These are phyloP conservation scores for Xylocopa sonorina DNA, from an alignment of 1,140 invertebrate species.

Conservation along the genomic window DNA sequence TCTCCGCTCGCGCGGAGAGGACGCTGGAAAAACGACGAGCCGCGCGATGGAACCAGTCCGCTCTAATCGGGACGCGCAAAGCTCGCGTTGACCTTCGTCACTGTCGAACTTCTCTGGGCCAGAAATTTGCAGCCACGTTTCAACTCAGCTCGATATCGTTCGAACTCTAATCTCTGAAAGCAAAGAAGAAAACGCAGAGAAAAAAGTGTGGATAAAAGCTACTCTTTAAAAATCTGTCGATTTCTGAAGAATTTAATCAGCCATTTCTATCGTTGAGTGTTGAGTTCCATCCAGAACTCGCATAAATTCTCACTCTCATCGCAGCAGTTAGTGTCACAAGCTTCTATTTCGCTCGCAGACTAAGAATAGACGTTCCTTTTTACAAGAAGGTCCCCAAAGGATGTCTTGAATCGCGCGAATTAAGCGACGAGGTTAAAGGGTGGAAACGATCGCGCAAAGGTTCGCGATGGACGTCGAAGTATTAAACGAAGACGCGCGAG, in stretches of 20 bases:
- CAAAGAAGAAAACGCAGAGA: not conserved
- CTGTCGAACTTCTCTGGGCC: slow-evolving; percentile 19
- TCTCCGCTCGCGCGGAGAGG: not conserved
- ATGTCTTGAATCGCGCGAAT: slow-evolving; percentile 22
- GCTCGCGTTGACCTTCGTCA: slow-evolving; percentile 13
- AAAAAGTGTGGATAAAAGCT: not conserved
- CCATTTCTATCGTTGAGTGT: no score
- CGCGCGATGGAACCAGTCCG: not conserved
- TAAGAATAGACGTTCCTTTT: no score
- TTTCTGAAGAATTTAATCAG: not conserved
- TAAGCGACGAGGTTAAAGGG: slow-evolving; percentile 46
- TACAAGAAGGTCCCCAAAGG: no score
- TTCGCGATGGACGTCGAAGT: not conserved
- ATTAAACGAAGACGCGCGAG: slow-evolving; percentile 24
- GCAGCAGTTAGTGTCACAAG: no score
- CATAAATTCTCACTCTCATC: no score
- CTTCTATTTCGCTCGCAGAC: no score
- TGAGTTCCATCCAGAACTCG: no score
- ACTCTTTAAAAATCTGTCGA: not conserved
- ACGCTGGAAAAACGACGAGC: not conserved
- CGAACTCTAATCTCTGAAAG: no score
- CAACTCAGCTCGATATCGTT: no score
- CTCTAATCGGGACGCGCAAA: not conserved
- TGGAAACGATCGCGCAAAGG: slow-evolving; percentile 40
- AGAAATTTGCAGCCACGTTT: no score